phyloP scores from a whole-genome alignment of 2,797 vertebrate genomes.

The Limosa lapponica region DNA sequence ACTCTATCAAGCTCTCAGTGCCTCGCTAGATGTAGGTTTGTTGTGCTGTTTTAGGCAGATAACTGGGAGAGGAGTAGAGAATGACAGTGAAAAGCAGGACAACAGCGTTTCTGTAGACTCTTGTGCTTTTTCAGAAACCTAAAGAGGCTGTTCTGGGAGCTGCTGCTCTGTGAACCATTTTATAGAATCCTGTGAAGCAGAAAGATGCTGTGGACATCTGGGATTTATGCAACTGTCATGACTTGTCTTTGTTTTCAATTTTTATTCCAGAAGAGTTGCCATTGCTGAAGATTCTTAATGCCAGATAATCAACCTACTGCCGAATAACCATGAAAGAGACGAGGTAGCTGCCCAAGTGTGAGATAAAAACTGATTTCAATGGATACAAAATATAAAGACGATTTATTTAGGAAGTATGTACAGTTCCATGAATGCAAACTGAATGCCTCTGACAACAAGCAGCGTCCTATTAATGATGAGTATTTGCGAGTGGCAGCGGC shows the following conservation, averaged over 20 bases:
- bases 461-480: conserved; percentile 85
- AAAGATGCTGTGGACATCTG: background rate
- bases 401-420: conserved; percentile 95
- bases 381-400: conserved; percentile 98
- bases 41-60: background rate
- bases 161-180: background rate
- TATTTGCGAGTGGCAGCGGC: conserved; percentile 91
- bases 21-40: background rate
- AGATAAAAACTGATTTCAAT: conserved; percentile 82
- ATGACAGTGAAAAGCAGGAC: background rate
- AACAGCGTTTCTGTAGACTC: background rate
- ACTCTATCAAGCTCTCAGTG: background rate
- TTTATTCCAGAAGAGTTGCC: conserved; percentile 6
- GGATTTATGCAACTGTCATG: background rate
- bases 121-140: background rate
- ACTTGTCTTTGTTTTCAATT: conserved; percentile 1
- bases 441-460: conserved; percentile 80
- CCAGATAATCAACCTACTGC: conserved; percentile 1
- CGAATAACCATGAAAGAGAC: conserved; percentile 69
- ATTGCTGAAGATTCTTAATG: background rate
- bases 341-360: conserved; percentile 71
- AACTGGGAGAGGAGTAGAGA: background rate
- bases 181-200: background rate
- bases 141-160: background rate
- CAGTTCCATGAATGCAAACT: conserved; percentile 90